Evolutionary conservation across 2,888 invertebrate genomes (phyloP).

Genomic region (Allacma fusca): DNA sequence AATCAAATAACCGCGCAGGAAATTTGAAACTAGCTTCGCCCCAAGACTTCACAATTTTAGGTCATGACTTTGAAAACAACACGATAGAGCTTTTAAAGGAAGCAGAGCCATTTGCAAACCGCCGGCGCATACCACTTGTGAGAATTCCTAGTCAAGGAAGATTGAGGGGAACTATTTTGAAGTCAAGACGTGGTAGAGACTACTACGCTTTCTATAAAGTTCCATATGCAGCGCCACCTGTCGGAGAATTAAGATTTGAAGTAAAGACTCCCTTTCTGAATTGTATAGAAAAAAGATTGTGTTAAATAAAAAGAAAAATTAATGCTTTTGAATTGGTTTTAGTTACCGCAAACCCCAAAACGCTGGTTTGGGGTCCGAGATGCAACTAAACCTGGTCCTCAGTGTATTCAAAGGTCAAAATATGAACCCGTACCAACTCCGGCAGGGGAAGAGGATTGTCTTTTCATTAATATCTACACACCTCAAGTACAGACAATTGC

Average conservation of each 20-base stretch:
- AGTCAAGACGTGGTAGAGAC: conserved; percentile 35
- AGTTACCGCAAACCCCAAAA: conserved; percentile 45
- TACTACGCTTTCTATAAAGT: conserved; percentile 39
- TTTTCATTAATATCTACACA: conserved; percentile 50
- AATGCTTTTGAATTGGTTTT: too few species aligned
- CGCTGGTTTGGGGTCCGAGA: conserved; percentile 48
- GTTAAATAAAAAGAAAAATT: too few species aligned
- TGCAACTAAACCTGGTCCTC: conserved; percentile 44
- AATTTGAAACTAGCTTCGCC: too few species aligned
- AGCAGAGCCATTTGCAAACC: too few species aligned
- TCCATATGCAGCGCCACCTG: conserved; percentile 46
- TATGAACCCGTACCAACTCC: neutral
- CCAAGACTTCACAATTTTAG: too few species aligned
- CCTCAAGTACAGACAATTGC: conserved; percentile 39
- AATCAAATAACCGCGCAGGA: too few species aligned
- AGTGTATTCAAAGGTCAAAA: conserved; percentile 50
- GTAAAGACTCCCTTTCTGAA: neutral
- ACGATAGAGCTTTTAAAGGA: too few species aligned
- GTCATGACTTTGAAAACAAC: too few species aligned
- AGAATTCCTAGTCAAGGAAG: conserved; percentile 22
- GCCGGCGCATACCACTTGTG: conserved; percentile 35
- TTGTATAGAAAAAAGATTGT: too few species aligned
- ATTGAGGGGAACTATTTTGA: conserved; percentile 21
- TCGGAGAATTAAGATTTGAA: conserved; percentile 25
- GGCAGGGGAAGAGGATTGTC: conserved; percentile 50